A percentile compares a stretch with the other conserved stretches of the same genome.
These are phyloP conservation scores for Aspiorhynchus laticeps DNA, from an alignment of 2,113 vertebrate species.

Conservation along the genomic window DNA sequence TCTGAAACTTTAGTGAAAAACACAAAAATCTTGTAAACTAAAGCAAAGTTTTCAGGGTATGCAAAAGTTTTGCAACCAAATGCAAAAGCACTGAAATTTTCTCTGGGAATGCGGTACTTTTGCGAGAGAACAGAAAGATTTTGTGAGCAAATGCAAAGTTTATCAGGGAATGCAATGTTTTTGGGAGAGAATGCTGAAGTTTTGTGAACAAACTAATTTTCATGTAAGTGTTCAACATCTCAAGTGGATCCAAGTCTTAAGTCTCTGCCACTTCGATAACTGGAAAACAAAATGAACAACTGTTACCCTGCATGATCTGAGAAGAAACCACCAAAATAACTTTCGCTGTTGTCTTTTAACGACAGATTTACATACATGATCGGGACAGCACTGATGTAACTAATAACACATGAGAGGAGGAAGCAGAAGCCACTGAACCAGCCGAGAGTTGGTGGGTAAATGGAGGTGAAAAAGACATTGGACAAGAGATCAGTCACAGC, in stretches of 20 bases:
- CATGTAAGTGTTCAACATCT: background rate
- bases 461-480: conserved; percentile 52
- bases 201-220: too few species aligned
- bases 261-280: background rate
- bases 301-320: background rate
- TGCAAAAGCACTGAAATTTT: too few species aligned
- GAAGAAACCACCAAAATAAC: too few species aligned
- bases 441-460: conserved; percentile 60
- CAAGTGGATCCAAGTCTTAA: background rate
- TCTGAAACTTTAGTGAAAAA: too few species aligned
- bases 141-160: too few species aligned
- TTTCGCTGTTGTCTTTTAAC: background rate
- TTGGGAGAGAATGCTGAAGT: too few species aligned
- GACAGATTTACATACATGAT: conserved; percentile 45
- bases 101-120: too few species aligned
- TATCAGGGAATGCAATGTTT: too few species aligned
- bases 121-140: too few species aligned
- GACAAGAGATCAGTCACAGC: conserved; percentile 60
- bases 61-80: too few species aligned
- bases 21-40: too few species aligned
- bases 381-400: conserved; percentile 59
- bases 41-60: too few species aligned
- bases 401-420: conserved; percentile 59
- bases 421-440: conserved; percentile 59
- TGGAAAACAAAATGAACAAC: background rate